Evolutionary conservation across 2,113 vertebrate genomes (phyloP).

Genomic region (Hyperoodon ampullatus): DNA sequence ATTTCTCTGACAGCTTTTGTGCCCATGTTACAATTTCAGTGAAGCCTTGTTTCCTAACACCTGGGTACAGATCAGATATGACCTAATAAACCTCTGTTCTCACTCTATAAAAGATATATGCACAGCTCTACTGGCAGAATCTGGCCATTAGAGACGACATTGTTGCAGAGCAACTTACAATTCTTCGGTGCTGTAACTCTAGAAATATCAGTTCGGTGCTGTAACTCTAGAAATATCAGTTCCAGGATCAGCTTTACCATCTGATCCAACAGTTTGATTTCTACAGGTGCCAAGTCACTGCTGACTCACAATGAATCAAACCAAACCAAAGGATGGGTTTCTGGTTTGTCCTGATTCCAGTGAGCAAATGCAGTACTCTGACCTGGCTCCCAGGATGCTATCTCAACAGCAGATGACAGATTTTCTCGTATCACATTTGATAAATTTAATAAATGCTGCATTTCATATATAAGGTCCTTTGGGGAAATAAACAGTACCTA

Average conservation of each 20-base stretch:
- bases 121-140: neutral
- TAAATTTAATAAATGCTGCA: neutral
- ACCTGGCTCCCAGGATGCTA: neutral
- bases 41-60: neutral
- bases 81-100: neutral
- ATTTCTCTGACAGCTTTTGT: neutral
- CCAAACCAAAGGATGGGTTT: neutral
- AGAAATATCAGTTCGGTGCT: neutral
- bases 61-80: neutral
- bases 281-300: neutral
- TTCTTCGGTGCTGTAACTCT: neutral
- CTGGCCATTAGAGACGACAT: neutral
- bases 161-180: neutral
- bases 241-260: neutral
- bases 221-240: neutral
- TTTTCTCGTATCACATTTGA: slow-evolving; percentile 34
- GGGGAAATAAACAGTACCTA: slow-evolving; percentile 41
- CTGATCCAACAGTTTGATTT: slow-evolving; percentile 22
- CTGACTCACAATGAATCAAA: neutral
- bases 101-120: neutral
- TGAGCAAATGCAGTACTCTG: neutral
- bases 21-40: neutral
- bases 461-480: slow-evolving; percentile 48
- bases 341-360: neutral
- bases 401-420: slow-evolving; percentile 45